Conservation (phyloP, 1,140 invertebrate species). For the Notospermus geniculatus region DNA sequence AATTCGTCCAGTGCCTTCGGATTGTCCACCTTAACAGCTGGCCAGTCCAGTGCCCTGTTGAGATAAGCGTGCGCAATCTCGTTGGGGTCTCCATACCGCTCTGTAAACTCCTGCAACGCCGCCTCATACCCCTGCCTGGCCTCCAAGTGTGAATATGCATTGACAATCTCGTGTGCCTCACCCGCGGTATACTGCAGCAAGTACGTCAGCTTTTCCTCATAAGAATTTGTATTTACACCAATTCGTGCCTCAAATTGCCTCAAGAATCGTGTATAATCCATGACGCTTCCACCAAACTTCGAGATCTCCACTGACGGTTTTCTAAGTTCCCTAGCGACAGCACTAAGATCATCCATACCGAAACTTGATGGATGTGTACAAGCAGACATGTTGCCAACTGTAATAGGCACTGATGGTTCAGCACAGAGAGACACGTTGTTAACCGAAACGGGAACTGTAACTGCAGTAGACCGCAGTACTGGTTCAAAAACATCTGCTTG, state of each 20-base stretch:
- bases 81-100: conserved; percentile 19
- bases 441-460: too few species aligned
- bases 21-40: conserved; percentile 12
- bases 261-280: conserved; percentile 19
- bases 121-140: conserved; percentile 14
- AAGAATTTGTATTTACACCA: conserved; percentile 14
- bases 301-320: conserved; percentile 19
- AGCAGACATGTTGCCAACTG: too few species aligned
- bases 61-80: conserved; percentile 20
- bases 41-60: conserved; percentile 18
- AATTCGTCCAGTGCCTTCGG: conserved; percentile 18
- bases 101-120: conserved; percentile 10
- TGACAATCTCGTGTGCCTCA: conserved; percentile 18
- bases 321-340: too few species aligned
- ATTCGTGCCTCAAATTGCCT: conserved; percentile 20
- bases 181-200: conserved; percentile 20
- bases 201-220: conserved; percentile 16
- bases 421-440: too few species aligned
- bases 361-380: too few species aligned
- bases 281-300: conserved; percentile 17
- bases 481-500: too few species aligned
- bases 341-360: too few species aligned
- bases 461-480: too few species aligned
- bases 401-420: too few species aligned
- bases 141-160: conserved; percentile 16